Evolutionary conservation across 2,888 invertebrate species (phyloP).

Genomic region (Toxonevra muliebris): DNA sequence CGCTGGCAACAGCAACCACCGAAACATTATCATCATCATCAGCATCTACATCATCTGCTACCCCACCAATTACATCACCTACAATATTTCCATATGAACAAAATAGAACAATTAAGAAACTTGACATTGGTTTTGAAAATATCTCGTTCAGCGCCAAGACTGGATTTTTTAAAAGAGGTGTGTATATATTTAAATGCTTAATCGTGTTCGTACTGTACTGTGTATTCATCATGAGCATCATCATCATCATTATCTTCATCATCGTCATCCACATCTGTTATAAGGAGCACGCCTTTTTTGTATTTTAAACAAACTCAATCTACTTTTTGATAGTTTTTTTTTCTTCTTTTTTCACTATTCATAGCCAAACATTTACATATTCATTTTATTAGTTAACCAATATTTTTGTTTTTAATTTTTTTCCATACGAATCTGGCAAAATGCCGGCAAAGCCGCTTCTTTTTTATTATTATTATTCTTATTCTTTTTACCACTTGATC

Average conservation of each 20-base stretch:
- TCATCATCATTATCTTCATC: neutral
- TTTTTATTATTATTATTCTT: neutral
- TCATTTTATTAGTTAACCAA: too few relatives aligned
- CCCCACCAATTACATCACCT: conserved; percentile 27
- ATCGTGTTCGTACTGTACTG: neutral
- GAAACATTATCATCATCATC: conserved; percentile 32
- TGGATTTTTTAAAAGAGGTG: conserved; percentile 59
- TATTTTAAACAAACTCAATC: too few relatives aligned
- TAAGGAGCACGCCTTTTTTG: neutral
- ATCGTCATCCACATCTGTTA: neutral
- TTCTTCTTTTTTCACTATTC: too few relatives aligned
- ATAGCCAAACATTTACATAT: too few relatives aligned
- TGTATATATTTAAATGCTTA: conserved; percentile 36
- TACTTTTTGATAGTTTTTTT: too few relatives aligned
- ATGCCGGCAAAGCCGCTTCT: neutral
- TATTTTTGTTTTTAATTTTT: neutral
- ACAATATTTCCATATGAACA: conserved; percentile 51
- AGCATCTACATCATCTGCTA: conserved; percentile 21
- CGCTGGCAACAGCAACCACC: conserved; percentile 47
- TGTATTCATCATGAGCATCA: too few relatives aligned
- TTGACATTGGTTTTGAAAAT: conserved; percentile 60
- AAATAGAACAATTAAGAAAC: conserved; percentile 50
- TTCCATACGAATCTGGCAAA: neutral
- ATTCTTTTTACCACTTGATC: neutral
- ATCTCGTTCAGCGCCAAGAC: conserved; percentile 52